Base-by-base conservation (phyloP, 1,140 invertebrate genomes). In the Tyrophagus putrescentiae region DNA sequence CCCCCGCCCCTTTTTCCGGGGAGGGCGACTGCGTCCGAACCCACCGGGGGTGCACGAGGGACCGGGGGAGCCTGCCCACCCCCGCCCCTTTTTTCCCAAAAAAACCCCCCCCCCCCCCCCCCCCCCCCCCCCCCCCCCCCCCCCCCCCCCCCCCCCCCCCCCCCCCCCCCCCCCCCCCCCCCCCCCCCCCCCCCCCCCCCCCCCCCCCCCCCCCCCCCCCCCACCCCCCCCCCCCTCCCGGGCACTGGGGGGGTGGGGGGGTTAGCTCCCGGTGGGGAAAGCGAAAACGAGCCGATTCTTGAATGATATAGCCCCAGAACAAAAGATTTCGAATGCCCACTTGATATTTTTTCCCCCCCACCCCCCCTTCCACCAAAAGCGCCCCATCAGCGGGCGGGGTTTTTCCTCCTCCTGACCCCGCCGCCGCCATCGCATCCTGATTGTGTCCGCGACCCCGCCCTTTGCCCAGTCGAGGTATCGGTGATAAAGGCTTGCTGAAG, bases 151-250 rank as follows among this genome's bases (percentile, higher is more conserved):
- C 72, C 73, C 41, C 66, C 71, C 11, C 73, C 77, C 71, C 90
- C 93, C 0, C 75, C 69, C 4, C 90, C 94, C 9, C 89, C 89
- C 69, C 94, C 90, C 1, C 89, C 88, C 89, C 87, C 92, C 0
- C 87, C 88, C 79, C 88, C 82, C 80, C 70, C 90, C 95, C 61
- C 82, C 72, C 18, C 89, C 85, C 45, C 80, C 75, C 58, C 84
- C 79, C 70, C 90, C 94, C 84, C 86, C 91, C 70, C 83, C 89
- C 92, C 25, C 83, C 75, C 65, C 73, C 75, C 1, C 79, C 82
- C 21, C 76, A 76, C 23, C 68, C 66, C 1, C 85, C 87, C 67
- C 84, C 86, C 31, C 85, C 82, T 16, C 89, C 73, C 69, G 87
- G 79, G 67, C 87, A 90, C 69, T 90, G 87, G 61, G 76, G 75